A percentile compares a stretch with the other conserved stretches of the same genome.
phyloP scores from a whole-genome alignment of 2,797 vertebrate species.

The Allenopithecus nigroviridis region DNA sequence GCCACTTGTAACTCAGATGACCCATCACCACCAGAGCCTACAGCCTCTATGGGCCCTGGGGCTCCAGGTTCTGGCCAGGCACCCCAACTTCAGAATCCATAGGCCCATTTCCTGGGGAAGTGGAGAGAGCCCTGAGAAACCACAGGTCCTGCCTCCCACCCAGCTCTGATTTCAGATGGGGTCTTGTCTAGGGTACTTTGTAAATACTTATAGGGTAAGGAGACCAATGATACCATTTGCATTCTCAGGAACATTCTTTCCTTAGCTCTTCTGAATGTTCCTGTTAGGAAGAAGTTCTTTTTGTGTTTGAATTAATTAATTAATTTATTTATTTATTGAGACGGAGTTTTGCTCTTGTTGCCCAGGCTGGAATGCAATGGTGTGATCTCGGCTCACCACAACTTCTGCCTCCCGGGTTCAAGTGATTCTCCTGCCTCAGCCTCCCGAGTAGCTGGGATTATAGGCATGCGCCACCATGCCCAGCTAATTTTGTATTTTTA shows the following conservation, averaged over 20 bases:
- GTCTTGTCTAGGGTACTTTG: background rate
- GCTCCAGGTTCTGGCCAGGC: background rate
- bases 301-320: too few species aligned
- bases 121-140: background rate
- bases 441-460: too few species aligned
- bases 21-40: background rate
- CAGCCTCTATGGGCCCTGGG: rapidly evolving
- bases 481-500: too few species aligned
- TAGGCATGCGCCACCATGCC: too few species aligned
- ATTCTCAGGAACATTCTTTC: background rate
- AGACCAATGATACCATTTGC: background rate
- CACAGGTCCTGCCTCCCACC: background rate
- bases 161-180: background rate
- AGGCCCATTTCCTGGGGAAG: background rate
- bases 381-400: too few species aligned
- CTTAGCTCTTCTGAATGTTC: background rate
- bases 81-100: background rate
- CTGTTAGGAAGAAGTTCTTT: background rate
- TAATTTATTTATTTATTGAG: too few species aligned
- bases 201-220: background rate
- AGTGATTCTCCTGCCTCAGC: too few species aligned
- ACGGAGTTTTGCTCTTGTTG: too few species aligned
- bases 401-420: too few species aligned
- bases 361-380: too few species aligned
- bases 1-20: background rate